Evolutionary conservation across 2,113 vertebrate species (phyloP).

Genomic region (Cranoglanis bouderius): DNA sequence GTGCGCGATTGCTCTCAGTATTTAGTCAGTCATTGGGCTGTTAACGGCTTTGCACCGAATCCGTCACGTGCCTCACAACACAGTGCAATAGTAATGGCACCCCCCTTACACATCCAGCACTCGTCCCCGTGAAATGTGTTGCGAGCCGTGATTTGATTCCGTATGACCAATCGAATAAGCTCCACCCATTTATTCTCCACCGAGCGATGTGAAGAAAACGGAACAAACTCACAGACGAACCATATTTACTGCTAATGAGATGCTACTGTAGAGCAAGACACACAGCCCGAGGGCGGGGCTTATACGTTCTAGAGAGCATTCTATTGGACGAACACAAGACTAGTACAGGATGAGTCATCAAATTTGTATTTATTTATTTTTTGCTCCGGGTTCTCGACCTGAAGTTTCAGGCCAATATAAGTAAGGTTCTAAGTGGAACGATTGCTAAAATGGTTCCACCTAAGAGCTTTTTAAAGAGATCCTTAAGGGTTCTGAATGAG

Average conservation of each 20-base stretch:
- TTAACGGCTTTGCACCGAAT: not conserved
- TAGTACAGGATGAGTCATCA: not conserved
- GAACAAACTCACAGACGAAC: not conserved
- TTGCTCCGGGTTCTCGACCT: not conserved
- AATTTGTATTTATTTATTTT: no score
- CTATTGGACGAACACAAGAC: not conserved
- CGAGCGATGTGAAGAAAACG: not conserved
- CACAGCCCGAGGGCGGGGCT: not conserved
- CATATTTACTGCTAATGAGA: not conserved
- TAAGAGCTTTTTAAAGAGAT: no score
- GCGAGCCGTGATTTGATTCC: not conserved
- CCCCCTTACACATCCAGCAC: not conserved
- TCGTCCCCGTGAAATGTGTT: not conserved
- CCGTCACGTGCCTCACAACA: not conserved
- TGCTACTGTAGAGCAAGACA: not conserved
- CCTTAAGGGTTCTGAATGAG: not conserved
- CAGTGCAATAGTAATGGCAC: conserved; percentile 6
- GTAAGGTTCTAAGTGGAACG: not conserved
- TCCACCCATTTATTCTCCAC: not conserved
- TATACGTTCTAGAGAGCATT: not conserved
- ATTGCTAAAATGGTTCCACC: no score
- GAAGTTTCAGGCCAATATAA: not conserved
- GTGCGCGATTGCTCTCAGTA: no score
- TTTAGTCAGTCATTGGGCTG: no score
- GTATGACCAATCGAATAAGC: not conserved